phyloP scores from a whole-genome alignment of 2,797 vertebrate species.

The Pempheris klunzingeri region DNA sequence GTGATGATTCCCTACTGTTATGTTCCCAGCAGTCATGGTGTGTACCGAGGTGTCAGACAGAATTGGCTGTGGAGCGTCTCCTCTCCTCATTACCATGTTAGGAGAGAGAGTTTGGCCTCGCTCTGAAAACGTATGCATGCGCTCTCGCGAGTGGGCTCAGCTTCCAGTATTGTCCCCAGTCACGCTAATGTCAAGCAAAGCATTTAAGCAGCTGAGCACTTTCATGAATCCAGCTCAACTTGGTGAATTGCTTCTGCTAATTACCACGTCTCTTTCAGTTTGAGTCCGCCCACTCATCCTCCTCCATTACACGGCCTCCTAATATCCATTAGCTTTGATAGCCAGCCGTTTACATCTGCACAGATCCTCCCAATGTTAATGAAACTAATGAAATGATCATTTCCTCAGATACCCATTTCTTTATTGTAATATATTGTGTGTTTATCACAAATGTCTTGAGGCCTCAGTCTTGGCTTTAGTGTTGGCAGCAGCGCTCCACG shows the following conservation, averaged over 20 bases:
- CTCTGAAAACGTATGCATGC: neutral
- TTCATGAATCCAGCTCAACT: conserved; percentile 39
- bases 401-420: conserved; percentile 30
- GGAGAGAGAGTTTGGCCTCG: conserved; percentile 17
- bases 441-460: conserved; percentile 19
- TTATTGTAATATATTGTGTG: conserved; percentile 8
- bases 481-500: neutral
- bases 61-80: conserved; percentile 18
- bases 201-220: conserved; percentile 17
- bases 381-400: conserved; percentile 48
- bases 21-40: conserved; percentile 17
- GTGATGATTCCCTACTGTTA: conserved; percentile 3
- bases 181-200: conserved; percentile 10
- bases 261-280: conserved; percentile 44
- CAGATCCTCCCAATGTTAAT: conserved; percentile 37
- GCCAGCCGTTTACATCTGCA: conserved; percentile 46
- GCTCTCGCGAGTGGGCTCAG: neutral
- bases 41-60: conserved; percentile 25
- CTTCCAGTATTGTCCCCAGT: conserved; percentile 26
- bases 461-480: neutral
- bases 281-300: conserved; percentile 44
- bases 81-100: conserved; percentile 34
- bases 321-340: conserved; percentile 65
- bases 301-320: conserved; percentile 44
- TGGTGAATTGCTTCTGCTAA: conserved; percentile 54